phyloP scores from a whole-genome alignment of 2,888 invertebrate genomes.

The Lasioglossum figueresi region DNA sequence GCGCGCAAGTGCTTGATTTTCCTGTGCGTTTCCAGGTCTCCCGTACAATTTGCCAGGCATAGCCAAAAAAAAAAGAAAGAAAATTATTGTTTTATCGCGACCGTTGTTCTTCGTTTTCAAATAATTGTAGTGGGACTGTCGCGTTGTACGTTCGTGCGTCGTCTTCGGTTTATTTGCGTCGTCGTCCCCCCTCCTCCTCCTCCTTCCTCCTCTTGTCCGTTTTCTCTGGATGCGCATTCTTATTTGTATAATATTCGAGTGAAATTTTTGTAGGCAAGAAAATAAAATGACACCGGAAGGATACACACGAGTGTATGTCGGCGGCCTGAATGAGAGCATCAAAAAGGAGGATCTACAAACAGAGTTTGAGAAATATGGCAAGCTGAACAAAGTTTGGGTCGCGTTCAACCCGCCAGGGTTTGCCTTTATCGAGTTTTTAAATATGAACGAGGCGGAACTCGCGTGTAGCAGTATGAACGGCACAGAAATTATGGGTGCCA shows the following conservation, averaged over 20 bases:
- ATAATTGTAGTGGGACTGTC: background rate
- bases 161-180: slow-evolving; percentile 7
- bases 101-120: background rate
- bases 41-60: slow-evolving; percentile 27
- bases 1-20: slow-evolving; percentile 55
- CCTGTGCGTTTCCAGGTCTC: slow-evolving; percentile 23
- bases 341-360: slow-evolving; percentile 96
- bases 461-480: slow-evolving; percentile 96
- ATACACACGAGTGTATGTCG: slow-evolving; percentile 93
- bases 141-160: background rate
- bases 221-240: slow-evolving; percentile 18
- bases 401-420: slow-evolving; percentile 97
- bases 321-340: slow-evolving; percentile 94
- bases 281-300: slow-evolving; percentile 82
- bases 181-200: background rate
- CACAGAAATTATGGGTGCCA: slow-evolving; percentile 93
- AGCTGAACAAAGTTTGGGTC: slow-evolving; percentile 96
- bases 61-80: slow-evolving; percentile 14
- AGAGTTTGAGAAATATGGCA: slow-evolving; percentile 96
- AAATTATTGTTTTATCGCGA: slow-evolving; percentile 15
- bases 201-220: background rate
- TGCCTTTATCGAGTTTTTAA: slow-evolving; percentile 96
- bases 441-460: slow-evolving; percentile 94
- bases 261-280: slow-evolving; percentile 54
- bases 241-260: slow-evolving; percentile 31